Evolutionary conservation across 64 coral and sea anemone species (phyloP).

Genomic region (Cladopsammia gracilis): DNA sequence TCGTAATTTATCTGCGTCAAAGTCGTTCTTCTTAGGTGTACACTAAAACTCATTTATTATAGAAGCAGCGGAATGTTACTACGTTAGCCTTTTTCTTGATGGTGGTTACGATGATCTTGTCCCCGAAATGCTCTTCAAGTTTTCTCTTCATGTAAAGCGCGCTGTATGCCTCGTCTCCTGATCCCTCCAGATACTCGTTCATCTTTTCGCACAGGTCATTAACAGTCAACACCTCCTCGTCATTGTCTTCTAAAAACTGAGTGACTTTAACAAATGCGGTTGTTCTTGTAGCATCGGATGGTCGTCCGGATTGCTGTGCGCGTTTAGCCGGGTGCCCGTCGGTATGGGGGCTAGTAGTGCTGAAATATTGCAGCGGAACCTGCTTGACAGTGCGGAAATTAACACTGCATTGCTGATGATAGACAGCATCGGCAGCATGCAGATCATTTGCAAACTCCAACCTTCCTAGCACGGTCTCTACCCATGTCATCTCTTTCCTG

Average conservation of each 20-base stretch:
- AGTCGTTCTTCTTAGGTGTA: background rate
- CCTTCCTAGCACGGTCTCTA: background rate
- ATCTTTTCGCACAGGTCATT: no score
- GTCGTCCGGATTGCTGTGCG: background rate
- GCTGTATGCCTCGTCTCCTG: conserved; percentile 28
- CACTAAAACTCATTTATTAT: conserved; percentile 34
- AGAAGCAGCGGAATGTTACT: conserved; percentile 15
- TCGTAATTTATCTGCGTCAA: background rate
- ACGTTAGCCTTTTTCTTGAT: background rate
- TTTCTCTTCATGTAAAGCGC: conserved; percentile 23
- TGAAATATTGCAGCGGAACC: background rate
- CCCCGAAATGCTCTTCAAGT: conserved; percentile 11
- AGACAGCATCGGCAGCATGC: conserved; percentile 20
- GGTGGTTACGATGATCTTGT: conserved; percentile 20
- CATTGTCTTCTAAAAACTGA: conserved; percentile 15
- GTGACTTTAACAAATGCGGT: conserved; percentile 17
- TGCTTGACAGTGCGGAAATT: conserved; percentile 46
- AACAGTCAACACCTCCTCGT: no score
- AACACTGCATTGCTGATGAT: conserved; percentile 4
- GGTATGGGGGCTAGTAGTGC: no score
- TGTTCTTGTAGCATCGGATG: background rate
- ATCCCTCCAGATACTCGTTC: conserved; percentile 14
- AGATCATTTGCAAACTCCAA: conserved; percentile 1
- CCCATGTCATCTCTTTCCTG: conserved; percentile 13
- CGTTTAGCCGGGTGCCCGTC: background rate